Base-by-base conservation (phyloP, 2,797 vertebrate species). In the Cirrhinus molitorella region DNA sequence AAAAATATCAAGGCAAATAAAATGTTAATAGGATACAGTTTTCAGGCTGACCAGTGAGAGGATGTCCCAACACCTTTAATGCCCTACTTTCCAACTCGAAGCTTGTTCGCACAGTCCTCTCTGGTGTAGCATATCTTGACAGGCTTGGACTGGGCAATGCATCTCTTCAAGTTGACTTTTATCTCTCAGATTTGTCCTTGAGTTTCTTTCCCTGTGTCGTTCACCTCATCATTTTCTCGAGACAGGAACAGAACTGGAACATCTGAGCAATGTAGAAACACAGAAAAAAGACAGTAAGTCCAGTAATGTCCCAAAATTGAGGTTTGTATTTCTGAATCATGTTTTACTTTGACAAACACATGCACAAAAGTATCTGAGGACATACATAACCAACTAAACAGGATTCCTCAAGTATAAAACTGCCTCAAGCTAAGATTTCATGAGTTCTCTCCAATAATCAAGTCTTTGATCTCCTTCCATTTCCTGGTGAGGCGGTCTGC, bases 1-100 rank as follows among this genome's bases (percentile, higher is more conserved):
- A 59, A 70, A 77, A 70, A 78, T 59, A 70, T 45, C 51, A 40
- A 47, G 81, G 66, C 40, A 77, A 83, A 83, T 59, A 76, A 75
- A 83, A 76, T 45, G 9, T 76, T 68, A 34, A 77, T 55, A 13
- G 37, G 40, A 68, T 23, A 55, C 49, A 57, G 37, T 66, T 83
- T 83, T 67, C 61, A 67, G 72, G 57, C n/a, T 66, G 71, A 67
- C 63, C 63, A 21, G 19, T n/a, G 40, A 70, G 25, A 67, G 14
- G 37, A 49, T 68, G 28, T 49, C 51, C 81, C 31, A 21, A 67
- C 72, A 76, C 51, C 73, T 76, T 66, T 67, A 77, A 59, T 76
- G 81, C 40, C 72, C 72, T 55, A 83, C 65, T 83, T 78, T 77
- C 25, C 34, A 40, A 67, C 23, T 67, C 7, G 28, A 63, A 73